These are phyloP conservation scores for Leptonema lineaticorne DNA, from an alignment of 1,140 invertebrate species.

Conservation along the genomic window DNA sequence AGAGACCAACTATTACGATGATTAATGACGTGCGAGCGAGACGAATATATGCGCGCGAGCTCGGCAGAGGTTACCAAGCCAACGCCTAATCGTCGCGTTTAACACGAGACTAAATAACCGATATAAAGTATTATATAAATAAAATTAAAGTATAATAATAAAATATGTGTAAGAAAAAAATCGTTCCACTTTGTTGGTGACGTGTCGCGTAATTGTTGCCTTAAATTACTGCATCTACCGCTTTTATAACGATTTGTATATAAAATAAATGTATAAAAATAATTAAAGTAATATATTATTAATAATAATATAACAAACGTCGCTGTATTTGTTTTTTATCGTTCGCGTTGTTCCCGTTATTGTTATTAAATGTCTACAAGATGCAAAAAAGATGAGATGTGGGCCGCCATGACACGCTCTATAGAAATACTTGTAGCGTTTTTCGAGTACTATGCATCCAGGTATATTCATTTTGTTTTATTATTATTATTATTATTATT, in stretches of 20 bases:
- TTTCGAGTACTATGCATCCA: conserved; percentile 76
- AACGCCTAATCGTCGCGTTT: background rate
- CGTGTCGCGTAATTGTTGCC: conserved; percentile 6
- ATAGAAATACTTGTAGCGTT: conserved; percentile 75
- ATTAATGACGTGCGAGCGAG: background rate
- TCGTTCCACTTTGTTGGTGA: conserved; percentile 11
- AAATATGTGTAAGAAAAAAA: conserved; percentile 19
- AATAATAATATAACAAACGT: too few relatives aligned
- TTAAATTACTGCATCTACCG: too few relatives aligned
- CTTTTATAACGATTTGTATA: too few relatives aligned
- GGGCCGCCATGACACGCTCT: conserved; percentile 73
- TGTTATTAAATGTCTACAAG: conserved; percentile 36
- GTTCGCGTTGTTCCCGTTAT: background rate
- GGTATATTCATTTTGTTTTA: conserved; percentile 61
- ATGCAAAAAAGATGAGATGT: conserved; percentile 61
- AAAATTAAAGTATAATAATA: background rate
- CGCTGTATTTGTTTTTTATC: background rate
- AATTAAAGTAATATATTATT: too few relatives aligned
- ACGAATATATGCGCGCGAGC: background rate
- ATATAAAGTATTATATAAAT: too few relatives aligned
- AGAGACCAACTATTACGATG: background rate
- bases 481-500: too few relatives aligned
- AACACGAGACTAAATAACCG: too few relatives aligned
- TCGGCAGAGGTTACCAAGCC: background rate
- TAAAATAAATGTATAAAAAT: too few relatives aligned